phyloP scores from a whole-genome alignment of 2,888 invertebrate species.

The Plusia festucae region DNA sequence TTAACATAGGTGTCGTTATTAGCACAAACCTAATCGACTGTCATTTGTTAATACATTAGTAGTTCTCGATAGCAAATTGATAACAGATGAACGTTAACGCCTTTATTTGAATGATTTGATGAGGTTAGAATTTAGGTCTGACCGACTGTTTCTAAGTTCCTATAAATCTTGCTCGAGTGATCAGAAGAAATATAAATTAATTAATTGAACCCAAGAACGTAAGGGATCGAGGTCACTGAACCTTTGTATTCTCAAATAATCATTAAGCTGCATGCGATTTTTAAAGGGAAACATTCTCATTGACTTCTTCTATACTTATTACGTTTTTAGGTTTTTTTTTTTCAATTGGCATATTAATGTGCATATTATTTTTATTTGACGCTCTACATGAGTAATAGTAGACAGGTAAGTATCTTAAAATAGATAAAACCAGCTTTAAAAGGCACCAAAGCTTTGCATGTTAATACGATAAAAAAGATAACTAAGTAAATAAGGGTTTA shows the following conservation, averaged over 20 bases:
- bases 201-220: not conserved
- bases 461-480: not conserved
- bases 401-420: no score
- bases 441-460: not conserved
- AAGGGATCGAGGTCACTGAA: not conserved
- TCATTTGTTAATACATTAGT: not conserved
- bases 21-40: not conserved
- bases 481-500: not conserved
- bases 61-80: not conserved
- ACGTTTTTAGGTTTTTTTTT: not conserved
- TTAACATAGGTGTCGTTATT: not conserved
- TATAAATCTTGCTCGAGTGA: not conserved
- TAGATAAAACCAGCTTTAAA: no score
- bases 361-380: no score
- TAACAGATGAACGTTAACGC: not conserved
- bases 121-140: not conserved
- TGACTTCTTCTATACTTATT: not conserved
- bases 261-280: not conserved
- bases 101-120: not conserved
- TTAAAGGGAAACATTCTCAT: not conserved
- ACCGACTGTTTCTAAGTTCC: not conserved
- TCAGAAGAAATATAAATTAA: not conserved
- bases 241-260: not conserved
- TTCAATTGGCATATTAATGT: no score
- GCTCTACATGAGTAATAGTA: no score